Conservation (phyloP, 2,113 vertebrate species). For the Recurvirostra avosetta region DNA sequence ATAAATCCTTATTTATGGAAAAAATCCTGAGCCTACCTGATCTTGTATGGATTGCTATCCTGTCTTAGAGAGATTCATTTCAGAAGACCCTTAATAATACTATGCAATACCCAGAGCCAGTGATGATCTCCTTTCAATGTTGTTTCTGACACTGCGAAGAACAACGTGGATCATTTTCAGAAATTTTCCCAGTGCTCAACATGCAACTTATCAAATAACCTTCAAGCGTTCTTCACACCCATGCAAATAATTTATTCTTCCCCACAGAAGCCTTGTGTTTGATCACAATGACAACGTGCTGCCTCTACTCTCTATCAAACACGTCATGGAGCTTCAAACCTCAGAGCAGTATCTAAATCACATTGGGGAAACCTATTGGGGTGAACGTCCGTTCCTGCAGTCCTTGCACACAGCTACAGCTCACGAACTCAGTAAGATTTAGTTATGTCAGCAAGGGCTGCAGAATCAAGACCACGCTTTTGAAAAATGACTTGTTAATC, state of each 20-base stretch:
- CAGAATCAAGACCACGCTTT: neutral
- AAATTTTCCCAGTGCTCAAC: constrained; percentile 8
- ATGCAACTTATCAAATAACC: constrained; percentile 41
- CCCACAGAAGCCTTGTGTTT: constrained; percentile 36
- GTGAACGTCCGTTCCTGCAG: neutral
- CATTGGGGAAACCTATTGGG: rapidly evolving
- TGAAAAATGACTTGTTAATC: neutral
- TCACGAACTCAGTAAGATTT: neutral
- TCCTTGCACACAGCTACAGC: neutral
- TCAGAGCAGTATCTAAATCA: neutral
- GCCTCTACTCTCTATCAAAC: neutral
- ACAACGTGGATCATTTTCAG: neutral
- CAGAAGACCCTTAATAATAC: neutral
- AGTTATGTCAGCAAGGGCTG: neutral
- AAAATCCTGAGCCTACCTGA: neutral
- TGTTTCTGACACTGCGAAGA: constrained; percentile 8
- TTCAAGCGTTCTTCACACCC: constrained; percentile 10
- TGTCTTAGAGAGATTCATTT: neutral
- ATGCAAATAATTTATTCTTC: constrained; percentile 58
- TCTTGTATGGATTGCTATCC: neutral
- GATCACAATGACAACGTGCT: constrained; percentile 48
- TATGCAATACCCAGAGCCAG: neutral
- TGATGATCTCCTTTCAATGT: neutral
- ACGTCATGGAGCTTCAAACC: neutral
- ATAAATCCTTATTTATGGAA: neutral